Conservation (phyloP, 2,888 invertebrate genomes). For the Phalera bucephala region DNA sequence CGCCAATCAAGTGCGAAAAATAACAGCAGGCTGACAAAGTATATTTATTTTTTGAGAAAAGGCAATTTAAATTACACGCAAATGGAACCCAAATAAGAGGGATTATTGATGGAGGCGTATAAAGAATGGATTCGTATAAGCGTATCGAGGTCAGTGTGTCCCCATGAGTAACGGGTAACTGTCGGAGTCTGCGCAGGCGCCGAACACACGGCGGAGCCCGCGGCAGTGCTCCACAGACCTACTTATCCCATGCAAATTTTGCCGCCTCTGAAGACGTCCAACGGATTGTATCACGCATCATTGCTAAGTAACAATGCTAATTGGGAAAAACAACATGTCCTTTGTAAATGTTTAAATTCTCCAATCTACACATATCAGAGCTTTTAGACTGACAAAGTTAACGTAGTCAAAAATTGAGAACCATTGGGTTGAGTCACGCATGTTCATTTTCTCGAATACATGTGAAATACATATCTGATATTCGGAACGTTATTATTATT, state of each 20-base stretch:
- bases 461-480: no score
- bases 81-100: slow-evolving; percentile 1
- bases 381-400: background rate
- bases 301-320: slow-evolving; percentile 42
- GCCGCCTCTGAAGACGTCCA: slow-evolving; percentile 39
- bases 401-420: no score
- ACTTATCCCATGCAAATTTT: slow-evolving; percentile 48
- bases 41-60: slow-evolving; percentile 17
- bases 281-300: slow-evolving; percentile 42
- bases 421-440: no score
- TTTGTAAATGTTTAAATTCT: slow-evolving; percentile 4
- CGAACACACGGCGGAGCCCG: slow-evolving; percentile 22
- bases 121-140: slow-evolving; percentile 47
- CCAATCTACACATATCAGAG: background rate
- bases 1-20: slow-evolving; percentile 22
- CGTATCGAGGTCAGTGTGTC: slow-evolving; percentile 72
- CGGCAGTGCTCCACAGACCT: slow-evolving; percentile 50
- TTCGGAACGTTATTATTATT: no score
- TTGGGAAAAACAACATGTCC: slow-evolving; percentile 37
- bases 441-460: no score
- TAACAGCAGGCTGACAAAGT: slow-evolving; percentile 20
- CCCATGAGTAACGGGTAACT: slow-evolving; percentile 60
- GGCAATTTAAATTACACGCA: no score
- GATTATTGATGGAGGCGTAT: slow-evolving; percentile 38
- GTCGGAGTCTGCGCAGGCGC: slow-evolving; percentile 54